Evolutionary conservation across 2,888 invertebrate species (phyloP).

Genomic region (Chalcosyrphus nemorum): DNA sequence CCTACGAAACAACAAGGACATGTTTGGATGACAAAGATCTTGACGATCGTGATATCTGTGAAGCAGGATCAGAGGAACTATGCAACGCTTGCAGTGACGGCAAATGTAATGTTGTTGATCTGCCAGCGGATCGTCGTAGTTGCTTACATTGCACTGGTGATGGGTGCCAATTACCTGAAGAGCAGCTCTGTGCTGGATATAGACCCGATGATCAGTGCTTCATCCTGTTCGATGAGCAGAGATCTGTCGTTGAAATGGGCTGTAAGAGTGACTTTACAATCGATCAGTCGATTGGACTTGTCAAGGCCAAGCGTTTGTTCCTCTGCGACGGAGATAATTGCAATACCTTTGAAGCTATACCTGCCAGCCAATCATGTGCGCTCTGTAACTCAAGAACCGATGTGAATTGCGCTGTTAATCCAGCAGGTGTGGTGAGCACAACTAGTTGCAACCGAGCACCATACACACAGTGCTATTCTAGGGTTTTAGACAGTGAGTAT

Average conservation of each 20-base stretch:
- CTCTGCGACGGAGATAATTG: slow-evolving; percentile 77
- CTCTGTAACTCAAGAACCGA: slow-evolving; percentile 79
- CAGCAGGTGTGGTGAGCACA: slow-evolving; percentile 60
- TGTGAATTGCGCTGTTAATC: slow-evolving; percentile 75
- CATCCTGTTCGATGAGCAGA: slow-evolving; percentile 76
- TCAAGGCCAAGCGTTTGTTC: slow-evolving; percentile 75
- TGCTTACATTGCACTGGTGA: slow-evolving; percentile 76
- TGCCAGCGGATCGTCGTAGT: slow-evolving; percentile 75
- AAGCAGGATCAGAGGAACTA: slow-evolving; percentile 70
- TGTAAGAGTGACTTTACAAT: slow-evolving; percentile 78
- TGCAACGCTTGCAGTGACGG: slow-evolving; percentile 75
- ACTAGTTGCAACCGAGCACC: slow-evolving; percentile 75
- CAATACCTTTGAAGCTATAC: slow-evolving; percentile 75
- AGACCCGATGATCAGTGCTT: slow-evolving; percentile 77
- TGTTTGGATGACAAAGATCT: slow-evolving; percentile 79
- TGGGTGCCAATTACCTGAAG: slow-evolving; percentile 75
- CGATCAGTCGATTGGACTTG: slow-evolving; percentile 74
- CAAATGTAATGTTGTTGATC: slow-evolving; percentile 75
- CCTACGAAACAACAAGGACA: slow-evolving; percentile 77
- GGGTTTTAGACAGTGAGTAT: slow-evolving; percentile 74
- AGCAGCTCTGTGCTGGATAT: slow-evolving; percentile 75
- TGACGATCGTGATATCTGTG: slow-evolving; percentile 76
- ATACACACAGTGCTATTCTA: slow-evolving; percentile 77
- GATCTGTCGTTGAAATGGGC: slow-evolving; percentile 74
- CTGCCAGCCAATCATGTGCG: slow-evolving; percentile 74